These are phyloP conservation scores for Eurystomus gularis DNA, from an alignment of 2,113 vertebrate genomes.

Conservation along the genomic window DNA sequence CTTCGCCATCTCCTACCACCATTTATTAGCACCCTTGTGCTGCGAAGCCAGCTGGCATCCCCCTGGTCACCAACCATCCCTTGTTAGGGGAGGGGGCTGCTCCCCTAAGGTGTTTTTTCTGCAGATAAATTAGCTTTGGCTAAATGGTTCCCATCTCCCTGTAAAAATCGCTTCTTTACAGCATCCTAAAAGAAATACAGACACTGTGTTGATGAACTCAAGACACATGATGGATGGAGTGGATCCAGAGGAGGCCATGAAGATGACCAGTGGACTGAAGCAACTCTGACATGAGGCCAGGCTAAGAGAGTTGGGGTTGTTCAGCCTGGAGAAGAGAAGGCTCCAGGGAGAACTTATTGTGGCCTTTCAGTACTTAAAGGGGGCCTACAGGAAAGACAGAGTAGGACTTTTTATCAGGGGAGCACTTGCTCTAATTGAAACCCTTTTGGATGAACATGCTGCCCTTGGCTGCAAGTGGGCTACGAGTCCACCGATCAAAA, in stretches of 20 bases:
- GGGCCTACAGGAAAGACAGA: background rate
- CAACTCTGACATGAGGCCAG: background rate
- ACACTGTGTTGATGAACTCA: background rate
- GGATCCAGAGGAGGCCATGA: background rate
- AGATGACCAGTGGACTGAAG: background rate
- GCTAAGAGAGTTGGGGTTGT: background rate
- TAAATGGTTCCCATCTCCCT: background rate
- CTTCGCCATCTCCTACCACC: background rate
- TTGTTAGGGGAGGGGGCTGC: background rate
- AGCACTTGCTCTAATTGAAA: background rate
- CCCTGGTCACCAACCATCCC: accelerated
- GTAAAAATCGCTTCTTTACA: background rate
- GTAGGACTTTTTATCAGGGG: background rate
- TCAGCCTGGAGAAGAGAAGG: background rate
- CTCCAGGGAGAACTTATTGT: background rate
- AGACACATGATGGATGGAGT: background rate
- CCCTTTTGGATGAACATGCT: background rate
- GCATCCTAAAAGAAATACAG: background rate
- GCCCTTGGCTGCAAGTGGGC: background rate
- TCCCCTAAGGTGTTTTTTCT: background rate
- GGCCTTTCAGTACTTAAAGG: background rate
- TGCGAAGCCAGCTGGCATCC: background rate
- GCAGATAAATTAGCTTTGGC: background rate
- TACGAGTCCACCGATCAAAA: background rate
- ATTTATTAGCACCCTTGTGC: background rate